phyloP scores from a whole-genome alignment of 2,888 invertebrate species.

The Pseudococcus jackbeardsleyi region DNA sequence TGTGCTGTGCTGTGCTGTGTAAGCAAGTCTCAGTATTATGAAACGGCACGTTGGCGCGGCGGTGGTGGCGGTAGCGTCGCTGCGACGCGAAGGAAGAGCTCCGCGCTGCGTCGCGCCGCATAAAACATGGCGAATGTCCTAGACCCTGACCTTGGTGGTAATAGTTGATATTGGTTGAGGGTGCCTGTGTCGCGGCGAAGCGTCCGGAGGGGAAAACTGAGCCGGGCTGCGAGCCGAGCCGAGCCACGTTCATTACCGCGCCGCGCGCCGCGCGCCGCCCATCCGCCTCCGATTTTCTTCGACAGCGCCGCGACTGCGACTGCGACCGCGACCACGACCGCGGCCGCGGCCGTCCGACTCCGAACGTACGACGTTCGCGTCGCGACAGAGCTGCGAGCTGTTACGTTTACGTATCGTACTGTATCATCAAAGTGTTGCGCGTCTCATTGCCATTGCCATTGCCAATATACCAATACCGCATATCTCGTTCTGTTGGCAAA shows the following conservation, averaged over 20 bases:
- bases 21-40: not conserved
- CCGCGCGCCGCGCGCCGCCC: not conserved
- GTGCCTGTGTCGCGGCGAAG: constrained; percentile 52
- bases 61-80: not conserved
- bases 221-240: constrained; percentile 60
- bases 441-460: constrained; percentile 58
- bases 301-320: not conserved
- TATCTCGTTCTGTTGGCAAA: not conserved
- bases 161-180: constrained; percentile 64
- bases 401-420: constrained; percentile 15
- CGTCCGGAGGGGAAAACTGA: constrained; percentile 55
- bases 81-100: no score
- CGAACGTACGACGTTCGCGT: not conserved
- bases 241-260: constrained; percentile 58
- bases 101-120: no score
- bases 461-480: no score
- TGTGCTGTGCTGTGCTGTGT: no score
- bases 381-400: not conserved
- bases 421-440: constrained; percentile 55
- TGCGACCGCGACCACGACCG: not conserved
- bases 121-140: constrained; percentile 60
- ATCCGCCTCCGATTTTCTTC: constrained; percentile 25
- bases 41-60: not conserved
- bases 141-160: constrained; percentile 65
- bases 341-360: constrained; percentile 16